Conservation (phyloP, 2,797 vertebrate species). For the Dicrostonyx torquatus region DNA sequence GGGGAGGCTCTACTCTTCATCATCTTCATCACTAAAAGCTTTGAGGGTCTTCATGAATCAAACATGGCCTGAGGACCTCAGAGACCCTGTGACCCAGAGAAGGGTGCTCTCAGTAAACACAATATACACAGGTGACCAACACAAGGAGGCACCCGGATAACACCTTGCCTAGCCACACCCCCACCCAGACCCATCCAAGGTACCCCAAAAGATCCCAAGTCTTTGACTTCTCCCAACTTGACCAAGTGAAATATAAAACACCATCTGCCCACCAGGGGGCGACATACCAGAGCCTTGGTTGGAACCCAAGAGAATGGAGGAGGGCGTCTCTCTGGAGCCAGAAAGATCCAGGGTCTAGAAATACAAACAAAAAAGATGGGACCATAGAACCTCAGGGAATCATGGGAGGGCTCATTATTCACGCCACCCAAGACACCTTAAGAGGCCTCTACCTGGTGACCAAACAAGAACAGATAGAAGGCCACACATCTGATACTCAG, state of each 20-base stretch:
- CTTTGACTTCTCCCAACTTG: neutral
- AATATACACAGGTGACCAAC: neutral
- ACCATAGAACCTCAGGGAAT: neutral
- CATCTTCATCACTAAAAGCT: neutral
- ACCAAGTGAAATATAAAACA: neutral
- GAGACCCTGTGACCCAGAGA: neutral
- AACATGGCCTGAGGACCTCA: neutral
- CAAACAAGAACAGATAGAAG: neutral
- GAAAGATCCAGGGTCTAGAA: conserved; percentile 79
- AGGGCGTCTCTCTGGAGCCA: conserved; percentile 78
- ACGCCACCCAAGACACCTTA: neutral
- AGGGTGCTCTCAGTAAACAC: neutral
- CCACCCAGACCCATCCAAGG: neutral
- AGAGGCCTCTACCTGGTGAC: neutral
- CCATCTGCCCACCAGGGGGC: conserved; percentile 44
- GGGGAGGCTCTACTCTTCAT: neutral
- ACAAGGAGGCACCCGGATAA: neutral
- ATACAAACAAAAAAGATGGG: conserved; percentile 41
- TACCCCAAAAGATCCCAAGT: neutral
- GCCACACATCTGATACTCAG: neutral
- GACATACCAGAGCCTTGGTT: conserved; percentile 81
- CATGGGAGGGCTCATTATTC: neutral
- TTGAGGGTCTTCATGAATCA: neutral
- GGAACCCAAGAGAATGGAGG: conserved; percentile 78
- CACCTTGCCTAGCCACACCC: neutral